Evolutionary conservation across 2,888 invertebrate species (phyloP).

Genomic region (Rhodophaea formosa): DNA sequence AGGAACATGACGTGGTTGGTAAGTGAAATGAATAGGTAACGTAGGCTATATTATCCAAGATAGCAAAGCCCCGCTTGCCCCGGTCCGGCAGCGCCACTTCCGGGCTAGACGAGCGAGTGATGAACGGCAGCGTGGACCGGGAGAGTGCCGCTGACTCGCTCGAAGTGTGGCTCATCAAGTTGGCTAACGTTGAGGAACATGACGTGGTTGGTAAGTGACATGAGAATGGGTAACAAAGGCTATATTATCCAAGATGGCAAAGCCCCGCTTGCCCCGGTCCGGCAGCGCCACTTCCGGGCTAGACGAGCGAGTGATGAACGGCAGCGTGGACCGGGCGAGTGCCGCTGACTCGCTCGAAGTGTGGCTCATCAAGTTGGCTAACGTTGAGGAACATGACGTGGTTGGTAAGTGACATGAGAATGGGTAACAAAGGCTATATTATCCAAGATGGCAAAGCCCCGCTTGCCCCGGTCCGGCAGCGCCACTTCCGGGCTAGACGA

Average conservation of each 20-base stretch:
- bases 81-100: slow-evolving; percentile 55
- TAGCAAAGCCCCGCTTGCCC: slow-evolving; percentile 58
- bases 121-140: slow-evolving; percentile 39
- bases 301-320: slow-evolving; percentile 47
- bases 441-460: slow-evolving; percentile 61
- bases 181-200: slow-evolving; percentile 63
- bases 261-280: slow-evolving; percentile 59
- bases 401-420: slow-evolving; percentile 74
- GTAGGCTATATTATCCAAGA: slow-evolving; percentile 69
- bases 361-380: slow-evolving; percentile 66
- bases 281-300: slow-evolving; percentile 50
- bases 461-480: slow-evolving; percentile 58
- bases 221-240: no score
- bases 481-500: slow-evolving; percentile 51
- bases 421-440: no score
- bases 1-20: slow-evolving; percentile 73
- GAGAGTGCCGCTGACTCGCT: slow-evolving; percentile 49
- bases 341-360: slow-evolving; percentile 58
- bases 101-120: slow-evolving; percentile 45
- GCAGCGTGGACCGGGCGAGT: slow-evolving; percentile 40
- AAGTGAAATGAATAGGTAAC: slow-evolving; percentile 37
- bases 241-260: slow-evolving; percentile 65
- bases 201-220: slow-evolving; percentile 68
- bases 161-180: slow-evolving; percentile 68
- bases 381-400: slow-evolving; percentile 66